Evolutionary conservation across 2,888 invertebrate genomes (phyloP).

Genomic region (Meiosimyza platycephala): DNA sequence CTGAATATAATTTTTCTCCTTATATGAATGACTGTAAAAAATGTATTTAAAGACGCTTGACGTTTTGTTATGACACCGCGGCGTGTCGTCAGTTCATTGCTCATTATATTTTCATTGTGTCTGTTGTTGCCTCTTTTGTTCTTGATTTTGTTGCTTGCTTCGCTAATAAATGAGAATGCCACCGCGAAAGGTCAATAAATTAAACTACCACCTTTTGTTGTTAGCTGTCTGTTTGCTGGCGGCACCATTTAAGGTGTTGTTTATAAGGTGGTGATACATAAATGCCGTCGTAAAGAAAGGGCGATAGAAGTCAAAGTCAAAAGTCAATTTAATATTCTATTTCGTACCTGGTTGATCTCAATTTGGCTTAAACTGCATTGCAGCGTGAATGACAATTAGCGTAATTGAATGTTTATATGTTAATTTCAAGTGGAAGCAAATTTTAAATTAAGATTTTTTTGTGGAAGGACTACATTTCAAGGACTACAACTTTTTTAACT

Average conservation of each 20-base stretch:
- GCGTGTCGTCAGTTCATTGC: background rate
- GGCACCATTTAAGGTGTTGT: conserved; percentile 1
- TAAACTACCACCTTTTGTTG: conserved; percentile 20
- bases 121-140: background rate
- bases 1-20: no score
- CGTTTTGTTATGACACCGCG: conserved; percentile 11
- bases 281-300: no score
- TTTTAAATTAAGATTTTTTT: no score
- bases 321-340: no score
- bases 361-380: no score
- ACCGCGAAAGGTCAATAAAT: conserved; percentile 29
- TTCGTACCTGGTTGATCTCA: no score
- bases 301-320: no score
- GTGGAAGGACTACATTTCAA: no score
- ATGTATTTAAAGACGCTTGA: conserved; percentile 2
- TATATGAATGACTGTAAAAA: conserved; percentile 4
- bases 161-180: conserved; percentile 11
- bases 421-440: no score
- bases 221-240: background rate
- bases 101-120: background rate
- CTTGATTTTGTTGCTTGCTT: background rate
- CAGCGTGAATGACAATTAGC: no score
- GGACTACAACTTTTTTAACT: no score
- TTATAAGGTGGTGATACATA: background rate
- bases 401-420: no score